Evolutionary conservation across 2,888 invertebrate genomes (phyloP), one percentile per base, ranked within the genome.

Genomic region (Cacoxenus indagator): DNA sequence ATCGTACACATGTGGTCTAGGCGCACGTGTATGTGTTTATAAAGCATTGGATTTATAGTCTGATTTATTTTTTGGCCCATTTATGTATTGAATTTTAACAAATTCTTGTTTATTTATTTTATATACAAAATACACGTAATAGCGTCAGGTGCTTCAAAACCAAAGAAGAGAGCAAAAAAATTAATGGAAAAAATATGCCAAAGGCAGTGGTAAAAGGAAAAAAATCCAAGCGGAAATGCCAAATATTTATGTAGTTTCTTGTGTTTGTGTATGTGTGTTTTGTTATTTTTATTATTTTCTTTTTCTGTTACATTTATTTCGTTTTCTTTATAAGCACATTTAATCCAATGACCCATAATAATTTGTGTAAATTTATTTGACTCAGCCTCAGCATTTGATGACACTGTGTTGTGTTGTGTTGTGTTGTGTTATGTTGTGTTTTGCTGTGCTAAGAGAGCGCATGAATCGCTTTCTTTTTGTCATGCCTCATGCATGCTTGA

Each of bases 361-460:
- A 84, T 85, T 83, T 85, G 82, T 77, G 74, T 70, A 85, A 74
- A 84, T 84, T 78, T 83, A 84, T 82, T 76, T 83, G 74, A 69
- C 73, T 51, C 6, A 22, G 19, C n/a, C n/a, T n/a, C n/a, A n/a
- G n/a, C n/a, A n/a, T n/a, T n/a, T n/a, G n/a, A n/a, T n/a, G n/a
- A n/a, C n/a, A n/a, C n/a, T n/a, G n/a, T 22, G 51, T 22, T 51
- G 14, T 51, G 51, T 2, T 19, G 1, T 1, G 24, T 5, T 51
- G 11, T 17, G 5, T 8, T 22, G 17, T 22, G 51, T 22, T 51
- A 17, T 51, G 51, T 2, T 19, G 1, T 1, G 24, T 5, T 51
- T 17, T 17, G 5, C 22, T 22, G 17, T 17, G n/a, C 51, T 37
- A 14, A 51, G 64, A 26, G 55, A 45, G 11, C 27, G 27, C 45